A percentile compares a stretch with the other conserved stretches of the same genome.
phyloP scores from a whole-genome alignment of 2,113 vertebrate species.

The Coregonus clupeaformis region DNA sequence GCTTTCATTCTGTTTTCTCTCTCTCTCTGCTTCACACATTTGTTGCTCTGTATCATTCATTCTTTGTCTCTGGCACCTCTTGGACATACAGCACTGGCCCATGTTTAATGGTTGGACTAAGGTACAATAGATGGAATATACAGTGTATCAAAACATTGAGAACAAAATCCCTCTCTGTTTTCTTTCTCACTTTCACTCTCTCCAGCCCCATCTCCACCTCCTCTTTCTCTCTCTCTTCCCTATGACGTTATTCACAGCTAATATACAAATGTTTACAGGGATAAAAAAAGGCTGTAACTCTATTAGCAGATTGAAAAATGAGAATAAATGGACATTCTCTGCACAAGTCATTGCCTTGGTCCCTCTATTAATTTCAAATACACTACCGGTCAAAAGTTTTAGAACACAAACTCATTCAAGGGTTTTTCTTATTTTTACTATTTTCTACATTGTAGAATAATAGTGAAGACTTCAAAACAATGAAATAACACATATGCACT shows the following conservation, averaged over 20 bases:
- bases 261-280: slow-evolving; percentile 56
- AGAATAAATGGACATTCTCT: slow-evolving; percentile 59
- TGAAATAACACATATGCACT: no score
- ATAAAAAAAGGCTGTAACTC: slow-evolving; percentile 34
- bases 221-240: background rate
- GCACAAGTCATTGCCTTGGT: slow-evolving; percentile 42
- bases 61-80: no score
- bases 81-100: no score
- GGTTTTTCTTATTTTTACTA: no score
- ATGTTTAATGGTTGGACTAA: no score
- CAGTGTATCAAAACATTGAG: background rate
- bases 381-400: no score
- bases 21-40: background rate
- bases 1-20: background rate
- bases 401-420: no score
- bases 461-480: no score
- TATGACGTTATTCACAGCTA: slow-evolving; percentile 37
- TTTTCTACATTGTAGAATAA: no score
- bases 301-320: slow-evolving; percentile 66
- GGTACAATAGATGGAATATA: background rate
- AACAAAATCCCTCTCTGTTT: background rate
- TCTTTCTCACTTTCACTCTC: background rate
- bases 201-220: background rate
- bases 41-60: no score
- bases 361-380: slow-evolving; percentile 35